A percentile compares a stretch with the other conserved stretches of the same genome.
Evolutionary conservation across 2,888 invertebrate genomes (phyloP).

Genomic region (Limenitis camilla): DNA sequence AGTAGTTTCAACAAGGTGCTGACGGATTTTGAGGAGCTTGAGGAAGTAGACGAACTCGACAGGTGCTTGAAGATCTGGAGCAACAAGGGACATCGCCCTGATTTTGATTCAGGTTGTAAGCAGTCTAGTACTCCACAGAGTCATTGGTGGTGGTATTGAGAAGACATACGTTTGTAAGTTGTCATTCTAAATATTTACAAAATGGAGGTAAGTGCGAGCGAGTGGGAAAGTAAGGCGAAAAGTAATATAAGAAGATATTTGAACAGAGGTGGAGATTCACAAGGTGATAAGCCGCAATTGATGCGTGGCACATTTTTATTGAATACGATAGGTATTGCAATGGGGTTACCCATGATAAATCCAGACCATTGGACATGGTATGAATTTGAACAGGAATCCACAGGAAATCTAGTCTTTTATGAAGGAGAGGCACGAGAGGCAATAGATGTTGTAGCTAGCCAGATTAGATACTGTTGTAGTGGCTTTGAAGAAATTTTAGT

Average conservation of each 20-base stretch:
- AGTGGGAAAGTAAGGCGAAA: conserved; percentile 26
- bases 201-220: conserved; percentile 25
- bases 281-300: conserved; percentile 27
- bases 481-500: conserved; percentile 25
- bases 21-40: conserved; percentile 18
- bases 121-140: conserved; percentile 10
- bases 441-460: conserved; percentile 26
- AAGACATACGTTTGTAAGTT: not conserved
- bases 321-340: conserved; percentile 30
- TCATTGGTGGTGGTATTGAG: conserved; percentile 30
- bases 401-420: conserved; percentile 25
- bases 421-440: conserved; percentile 25
- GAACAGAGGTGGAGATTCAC: conserved; percentile 26
- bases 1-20: conserved; percentile 21
- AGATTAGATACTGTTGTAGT: conserved; percentile 25
- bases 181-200: not conserved
- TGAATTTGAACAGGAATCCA: conserved; percentile 22
- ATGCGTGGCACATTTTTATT: conserved; percentile 26
- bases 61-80: conserved; percentile 24
- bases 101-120: conserved; percentile 19
- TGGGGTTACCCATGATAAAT: conserved; percentile 26
- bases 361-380: conserved; percentile 22
- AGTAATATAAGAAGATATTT: conserved; percentile 27
- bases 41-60: conserved; percentile 27
- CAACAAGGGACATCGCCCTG: conserved; percentile 25